Evolutionary conservation across 2,797 vertebrate species (phyloP).

Genomic region (Serranus cabrilla): DNA sequence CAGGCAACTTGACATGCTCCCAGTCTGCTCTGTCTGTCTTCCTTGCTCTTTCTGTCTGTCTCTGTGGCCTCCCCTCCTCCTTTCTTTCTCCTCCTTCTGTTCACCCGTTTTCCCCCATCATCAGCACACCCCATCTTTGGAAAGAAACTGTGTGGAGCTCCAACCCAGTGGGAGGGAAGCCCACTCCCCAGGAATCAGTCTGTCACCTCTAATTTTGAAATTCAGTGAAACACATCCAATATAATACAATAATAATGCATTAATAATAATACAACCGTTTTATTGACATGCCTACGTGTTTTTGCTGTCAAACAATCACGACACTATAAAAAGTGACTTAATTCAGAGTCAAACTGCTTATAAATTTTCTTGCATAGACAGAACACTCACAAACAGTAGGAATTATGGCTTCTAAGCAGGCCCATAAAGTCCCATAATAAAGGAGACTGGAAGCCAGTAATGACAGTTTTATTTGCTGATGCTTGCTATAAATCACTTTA

Average conservation of each 20-base stretch:
- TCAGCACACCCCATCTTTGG: conserved; percentile 30
- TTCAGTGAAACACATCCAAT: conserved; percentile 31
- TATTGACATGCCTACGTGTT: not conserved
- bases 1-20: conserved; percentile 71
- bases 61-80: conserved; percentile 2
- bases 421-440: conserved; percentile 26
- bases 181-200: conserved; percentile 66
- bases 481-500: conserved; percentile 46
- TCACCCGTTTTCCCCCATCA: conserved; percentile 21
- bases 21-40: conserved; percentile 54
- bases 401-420: conserved; percentile 28
- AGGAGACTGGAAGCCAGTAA: conserved; percentile 26
- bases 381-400: conserved; percentile 9
- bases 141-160: conserved; percentile 37
- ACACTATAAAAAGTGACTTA: conserved; percentile 12
- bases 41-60: conserved; percentile 36
- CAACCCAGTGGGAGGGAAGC: conserved; percentile 54
- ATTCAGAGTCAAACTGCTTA: conserved; percentile 24
- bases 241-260: conserved; percentile 2
- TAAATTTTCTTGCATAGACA: not conserved
- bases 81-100: conserved; percentile 25
- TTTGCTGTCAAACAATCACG: not conserved
- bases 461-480: conserved; percentile 47
- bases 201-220: conserved; percentile 72
- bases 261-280: conserved; percentile 19